Evolutionary conservation across 2,888 invertebrate species (phyloP).

Genomic region (Zelleria hepariella): DNA sequence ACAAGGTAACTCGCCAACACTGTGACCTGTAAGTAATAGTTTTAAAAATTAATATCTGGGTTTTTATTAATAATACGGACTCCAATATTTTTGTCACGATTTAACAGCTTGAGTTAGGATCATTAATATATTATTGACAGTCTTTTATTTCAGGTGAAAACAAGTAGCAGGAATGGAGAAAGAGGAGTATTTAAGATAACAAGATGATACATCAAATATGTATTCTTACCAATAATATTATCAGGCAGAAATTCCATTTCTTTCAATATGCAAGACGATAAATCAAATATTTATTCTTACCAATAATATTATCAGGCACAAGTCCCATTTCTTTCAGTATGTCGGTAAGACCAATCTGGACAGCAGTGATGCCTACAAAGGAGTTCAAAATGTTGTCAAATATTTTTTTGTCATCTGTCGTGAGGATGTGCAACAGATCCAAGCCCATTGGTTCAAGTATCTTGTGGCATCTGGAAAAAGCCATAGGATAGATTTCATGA

Average conservation of each 20-base stretch:
- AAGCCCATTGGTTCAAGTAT: conserved; percentile 63
- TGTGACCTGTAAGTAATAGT: conserved; percentile 33
- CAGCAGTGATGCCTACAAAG: conserved; percentile 78
- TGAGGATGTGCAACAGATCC: conserved; percentile 60
- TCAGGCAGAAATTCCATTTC: too few relatives aligned
- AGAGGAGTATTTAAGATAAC: too few relatives aligned
- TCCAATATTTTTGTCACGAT: too few relatives aligned
- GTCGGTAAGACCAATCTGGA: conserved; percentile 63
- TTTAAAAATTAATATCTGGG: too few relatives aligned
- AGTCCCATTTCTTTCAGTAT: conserved; percentile 29
- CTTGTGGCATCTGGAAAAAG: conserved; percentile 41
- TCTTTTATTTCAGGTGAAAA: too few relatives aligned
- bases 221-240: too few relatives aligned
- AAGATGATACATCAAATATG: too few relatives aligned
- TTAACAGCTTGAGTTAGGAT: too few relatives aligned
- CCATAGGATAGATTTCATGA: too few relatives aligned
- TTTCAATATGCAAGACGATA: background rate
- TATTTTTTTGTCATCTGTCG: conserved; percentile 61
- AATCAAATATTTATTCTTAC: conserved; percentile 72
- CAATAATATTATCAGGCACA: conserved; percentile 18
- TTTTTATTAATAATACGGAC: too few relatives aligned
- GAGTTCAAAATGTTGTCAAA: conserved; percentile 74
- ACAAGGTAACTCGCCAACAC: conserved; percentile 89
- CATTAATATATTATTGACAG: too few relatives aligned
- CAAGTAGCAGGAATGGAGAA: too few relatives aligned